A percentile compares a stretch with the other conserved stretches of the same genome.
These are phyloP conservation scores for Ceuthmochares aereus DNA, from an alignment of 2,113 vertebrate species.

Conservation along the genomic window DNA sequence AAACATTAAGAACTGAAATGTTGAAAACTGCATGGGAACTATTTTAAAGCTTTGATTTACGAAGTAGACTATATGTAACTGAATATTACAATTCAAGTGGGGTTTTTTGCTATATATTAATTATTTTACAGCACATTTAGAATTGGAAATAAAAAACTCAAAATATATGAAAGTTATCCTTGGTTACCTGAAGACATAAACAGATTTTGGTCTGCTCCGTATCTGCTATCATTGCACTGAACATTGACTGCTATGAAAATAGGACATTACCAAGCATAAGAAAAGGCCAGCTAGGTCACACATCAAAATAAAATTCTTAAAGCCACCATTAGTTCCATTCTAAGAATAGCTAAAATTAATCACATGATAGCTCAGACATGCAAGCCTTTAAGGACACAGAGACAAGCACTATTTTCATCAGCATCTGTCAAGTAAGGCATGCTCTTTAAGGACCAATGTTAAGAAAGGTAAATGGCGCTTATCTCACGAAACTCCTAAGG, in stretches of 20 bases:
- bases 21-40: not conserved
- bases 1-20: not conserved
- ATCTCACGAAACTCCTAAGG: not conserved
- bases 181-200: not conserved
- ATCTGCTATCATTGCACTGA: not conserved
- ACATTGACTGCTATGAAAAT: not conserved
- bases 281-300: not conserved
- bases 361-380: not conserved
- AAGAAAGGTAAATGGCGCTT: not conserved
- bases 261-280: not conserved
- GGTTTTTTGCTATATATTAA: not conserved
- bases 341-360: constrained; percentile 44
- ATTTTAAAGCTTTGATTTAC: not conserved
- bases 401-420: not conserved
- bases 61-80: not conserved
- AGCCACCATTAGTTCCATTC: constrained; percentile 1
- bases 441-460: not conserved
- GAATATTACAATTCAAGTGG: not conserved
- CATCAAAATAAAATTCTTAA: constrained; percentile 55
- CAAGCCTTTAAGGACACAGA: not conserved
- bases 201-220: not conserved
- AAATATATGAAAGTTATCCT: not conserved
- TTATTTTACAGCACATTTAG: not conserved
- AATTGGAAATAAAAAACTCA: not conserved
- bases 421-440: not conserved